Percentiles rank a stretch among this genome's conserved stretches.
phyloP scores from a whole-genome alignment of 2,113 vertebrate genomes.

The western clawed frog (Xenopus tropicalis) region UCB_Xtro_10.0 CM004444.2:48272001-48272500 shows the following conservation, averaged over 20 bases:
- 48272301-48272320: not conserved
- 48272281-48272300: not conserved
- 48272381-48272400: not conserved
- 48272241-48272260: too few species aligned
- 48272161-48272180: slow-evolving; percentile 33
- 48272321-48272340: not conserved
- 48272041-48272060: slow-evolving; percentile 38
- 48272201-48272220: too few species aligned
- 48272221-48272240: too few species aligned
- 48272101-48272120: too few species aligned
- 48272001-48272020: slow-evolving; percentile 39
- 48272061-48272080: slow-evolving; percentile 28
- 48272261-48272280: too few species aligned
- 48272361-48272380: not conserved
- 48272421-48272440: not conserved
- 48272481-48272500: too few species aligned
- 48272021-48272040: slow-evolving; percentile 38
- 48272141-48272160: slow-evolving; percentile 17
- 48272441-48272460: too few species aligned
- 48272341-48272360: not conserved
- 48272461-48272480: too few species aligned
- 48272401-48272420: slow-evolving; percentile 1
- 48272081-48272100: not conserved
- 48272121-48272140: slow-evolving; percentile 24
- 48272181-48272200: not conserved